Evolutionary conservation across 92 coral and sea anemone genomes (phyloP), one percentile per base, ranked within the genome.

Genomic region (Anthopleura xanthogrammica): DNA sequence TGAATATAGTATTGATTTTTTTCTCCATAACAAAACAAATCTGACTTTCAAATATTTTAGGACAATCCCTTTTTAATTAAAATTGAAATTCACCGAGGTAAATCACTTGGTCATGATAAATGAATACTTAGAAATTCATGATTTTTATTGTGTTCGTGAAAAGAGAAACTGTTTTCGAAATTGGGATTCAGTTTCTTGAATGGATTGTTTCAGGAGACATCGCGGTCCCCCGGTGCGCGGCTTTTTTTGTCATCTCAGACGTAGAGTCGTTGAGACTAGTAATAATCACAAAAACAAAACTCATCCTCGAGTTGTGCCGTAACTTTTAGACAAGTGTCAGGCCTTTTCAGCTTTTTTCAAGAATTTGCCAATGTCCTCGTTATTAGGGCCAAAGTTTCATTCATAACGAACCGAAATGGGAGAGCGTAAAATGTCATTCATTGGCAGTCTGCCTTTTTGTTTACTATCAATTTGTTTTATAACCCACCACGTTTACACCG

Each of bases 71-170:
- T 23, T 23, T 68, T 68, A 11, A 36, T 23, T 68, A 29, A 29
- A 68, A 11, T 68, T 2, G 5, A 68, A 29, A 68, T 68, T 7
- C 10, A 20, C 36, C 39, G 41, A 24, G 20, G 74, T 22, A 68
- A 68, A 23, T 68, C 42, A 14, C 17, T 68, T 36, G 41, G 46
- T 29, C 41, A 10, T 68, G 74, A 68, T 64, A 29, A 68, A 68
- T 68, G 74, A 68, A 64, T 68, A 36, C 74, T 68, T 68, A 68
- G 41, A 12, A 68, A 9, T 62, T 19, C 70, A 62, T 68, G 74
- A 13, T 3, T 29, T 24, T 23, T 11, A 68, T 29, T 68, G 41
- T 68, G 12, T 68, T 68, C 24, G 11, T 4, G 70, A 68, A 12
- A 68, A 68, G 3, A 10, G 11, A 29, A 50, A 14, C 58, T 29